phyloP scores from a whole-genome alignment of 2,888 invertebrate species.

The Sthenelais limicola region DNA sequence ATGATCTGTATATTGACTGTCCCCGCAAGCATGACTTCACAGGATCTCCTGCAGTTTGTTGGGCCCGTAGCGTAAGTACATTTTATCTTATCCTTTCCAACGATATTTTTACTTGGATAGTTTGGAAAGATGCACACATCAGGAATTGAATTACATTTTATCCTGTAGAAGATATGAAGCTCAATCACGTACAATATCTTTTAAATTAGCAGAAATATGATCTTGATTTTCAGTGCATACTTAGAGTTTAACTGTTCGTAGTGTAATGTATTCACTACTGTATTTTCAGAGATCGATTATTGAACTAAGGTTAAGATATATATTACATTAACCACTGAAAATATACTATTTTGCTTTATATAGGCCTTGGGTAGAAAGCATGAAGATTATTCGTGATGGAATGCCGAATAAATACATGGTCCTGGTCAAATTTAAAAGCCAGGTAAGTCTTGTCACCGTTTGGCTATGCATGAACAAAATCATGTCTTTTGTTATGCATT shows the following conservation, averaged over 20 bases:
- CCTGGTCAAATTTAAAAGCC: constrained; percentile 83
- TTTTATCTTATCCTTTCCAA: not conserved
- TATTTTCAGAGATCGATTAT: too few species aligned
- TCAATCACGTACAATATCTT: too few species aligned
- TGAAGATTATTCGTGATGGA: constrained; percentile 90
- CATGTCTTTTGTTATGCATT: too few species aligned
- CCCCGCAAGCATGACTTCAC: constrained; percentile 79
- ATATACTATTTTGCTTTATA: constrained; percentile 29
- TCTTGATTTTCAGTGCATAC: too few species aligned
- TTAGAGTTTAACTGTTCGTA: too few species aligned
- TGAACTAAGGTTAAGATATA: constrained; percentile 1
- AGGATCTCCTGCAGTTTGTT: constrained; percentile 93
- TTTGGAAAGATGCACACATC: not conserved
- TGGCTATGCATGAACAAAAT: too few species aligned
- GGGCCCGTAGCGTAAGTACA: constrained; percentile 83
- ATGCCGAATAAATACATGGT: constrained; percentile 98
- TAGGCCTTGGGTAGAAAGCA: constrained; percentile 87
- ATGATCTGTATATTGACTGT: constrained; percentile 71
- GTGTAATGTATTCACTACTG: too few species aligned
- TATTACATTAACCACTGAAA: not conserved
- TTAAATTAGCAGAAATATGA: too few species aligned
- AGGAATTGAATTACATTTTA: not conserved
- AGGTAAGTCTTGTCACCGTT: too few species aligned
- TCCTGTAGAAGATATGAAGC: too few species aligned
- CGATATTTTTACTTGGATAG: constrained; percentile 3